Conservation (phyloP, 2,888 invertebrate genomes). For the Papilio demoleus region DNA sequence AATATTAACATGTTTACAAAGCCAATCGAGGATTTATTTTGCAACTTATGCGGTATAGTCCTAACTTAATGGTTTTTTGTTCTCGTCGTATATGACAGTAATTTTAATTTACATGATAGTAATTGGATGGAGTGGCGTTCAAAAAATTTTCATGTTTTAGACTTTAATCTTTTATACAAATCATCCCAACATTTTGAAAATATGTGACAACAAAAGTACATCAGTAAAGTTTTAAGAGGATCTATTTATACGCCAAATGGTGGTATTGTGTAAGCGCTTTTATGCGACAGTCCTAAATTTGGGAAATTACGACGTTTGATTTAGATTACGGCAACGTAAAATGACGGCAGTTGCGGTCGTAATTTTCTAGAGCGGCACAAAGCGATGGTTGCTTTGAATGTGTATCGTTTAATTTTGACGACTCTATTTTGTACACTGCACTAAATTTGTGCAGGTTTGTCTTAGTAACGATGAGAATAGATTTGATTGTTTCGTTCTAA, state of each 20-base stretch:
- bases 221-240: not conserved
- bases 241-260: not conserved
- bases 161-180: too few species aligned
- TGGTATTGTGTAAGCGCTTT: constrained; percentile 3
- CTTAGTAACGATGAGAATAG: too few species aligned
- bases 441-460: too few species aligned
- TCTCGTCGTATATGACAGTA: too few species aligned
- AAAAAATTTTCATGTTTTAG: too few species aligned
- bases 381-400: constrained; percentile 21
- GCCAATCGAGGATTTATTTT: not conserved
- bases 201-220: too few species aligned
- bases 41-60: not conserved
- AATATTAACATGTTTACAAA: not conserved
- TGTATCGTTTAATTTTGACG: constrained; percentile 32
- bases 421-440: not conserved
- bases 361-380: constrained; percentile 13
- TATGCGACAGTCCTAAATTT: constrained; percentile 34
- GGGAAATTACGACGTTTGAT: constrained; percentile 34
- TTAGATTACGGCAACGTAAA: constrained; percentile 29
- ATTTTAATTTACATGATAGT: too few species aligned
- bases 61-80: too few species aligned
- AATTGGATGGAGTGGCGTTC: too few species aligned
- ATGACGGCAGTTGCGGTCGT: constrained; percentile 32
- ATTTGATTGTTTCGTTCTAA: too few species aligned
- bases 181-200: too few species aligned